Percentiles rank a stretch among this genome's conserved stretches.
Conservation (phyloP, 2,797 vertebrate species). For the Cottoperca gobio region DNA sequence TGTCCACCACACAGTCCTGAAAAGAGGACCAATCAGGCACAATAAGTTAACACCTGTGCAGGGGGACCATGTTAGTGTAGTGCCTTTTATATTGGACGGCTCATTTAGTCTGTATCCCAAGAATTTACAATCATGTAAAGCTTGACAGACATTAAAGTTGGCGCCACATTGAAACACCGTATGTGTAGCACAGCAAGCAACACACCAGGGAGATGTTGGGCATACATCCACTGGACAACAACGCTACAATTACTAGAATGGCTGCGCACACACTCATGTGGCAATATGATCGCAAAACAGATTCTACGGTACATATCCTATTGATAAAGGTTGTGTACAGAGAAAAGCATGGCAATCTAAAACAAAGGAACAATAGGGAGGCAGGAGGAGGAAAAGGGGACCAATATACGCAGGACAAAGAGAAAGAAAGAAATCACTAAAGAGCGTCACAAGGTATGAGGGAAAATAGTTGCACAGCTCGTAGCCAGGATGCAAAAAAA, state of each 20-base stretch:
- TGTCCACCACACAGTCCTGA: too few relatives aligned
- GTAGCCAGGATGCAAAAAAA: too few relatives aligned
- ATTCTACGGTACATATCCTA: background rate
- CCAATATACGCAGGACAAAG: background rate
- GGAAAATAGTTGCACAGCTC: too few relatives aligned
- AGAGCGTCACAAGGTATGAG: background rate
- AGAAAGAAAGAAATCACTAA: background rate
- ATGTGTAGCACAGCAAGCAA: too few relatives aligned
- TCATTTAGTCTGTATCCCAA: too few relatives aligned
- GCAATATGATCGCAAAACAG: background rate
- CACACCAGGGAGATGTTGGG: background rate
- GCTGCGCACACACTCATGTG: background rate
- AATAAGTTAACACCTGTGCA: too few relatives aligned
- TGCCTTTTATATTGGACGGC: too few relatives aligned
- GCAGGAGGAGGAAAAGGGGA: background rate
- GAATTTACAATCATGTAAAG: too few relatives aligned
- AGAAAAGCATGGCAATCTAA: background rate
- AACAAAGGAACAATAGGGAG: background rate
- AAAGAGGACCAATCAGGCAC: too few relatives aligned
- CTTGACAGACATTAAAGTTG: too few relatives aligned
- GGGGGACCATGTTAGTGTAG: too few relatives aligned
- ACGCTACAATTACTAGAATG: slow-evolving; percentile 1
- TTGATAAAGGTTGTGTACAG: background rate
- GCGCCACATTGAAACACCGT: too few relatives aligned
- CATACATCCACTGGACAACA: background rate